These are phyloP conservation scores for Quiscalus mexicanus DNA, from an alignment of 2,113 vertebrate genomes.

Conservation along the genomic window DNA sequence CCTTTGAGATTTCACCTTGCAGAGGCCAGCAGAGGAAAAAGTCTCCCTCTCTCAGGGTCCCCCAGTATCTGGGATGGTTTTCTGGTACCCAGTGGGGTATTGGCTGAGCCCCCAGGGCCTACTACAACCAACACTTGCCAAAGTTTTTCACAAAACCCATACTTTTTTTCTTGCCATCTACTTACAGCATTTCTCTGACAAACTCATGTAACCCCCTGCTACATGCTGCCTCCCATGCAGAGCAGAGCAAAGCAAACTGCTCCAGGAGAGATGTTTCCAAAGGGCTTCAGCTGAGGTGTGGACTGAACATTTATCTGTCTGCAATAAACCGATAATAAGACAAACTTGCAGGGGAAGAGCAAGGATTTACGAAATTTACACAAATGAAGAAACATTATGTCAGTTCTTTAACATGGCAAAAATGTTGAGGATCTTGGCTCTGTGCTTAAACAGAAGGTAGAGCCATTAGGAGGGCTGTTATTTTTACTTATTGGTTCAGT, in stretches of 20 bases:
- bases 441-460: conserved; percentile 10
- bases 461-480: conserved; percentile 19
- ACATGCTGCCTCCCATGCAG: rapidly evolving
- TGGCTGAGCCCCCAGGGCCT: background rate
- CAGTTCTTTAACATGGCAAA: background rate
- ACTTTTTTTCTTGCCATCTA: background rate
- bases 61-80: background rate
- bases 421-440: background rate
- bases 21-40: background rate
- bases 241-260: background rate
- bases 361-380: background rate
- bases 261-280: background rate
- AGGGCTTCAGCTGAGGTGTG: background rate
- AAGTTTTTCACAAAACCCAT: background rate
- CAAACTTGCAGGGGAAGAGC: background rate
- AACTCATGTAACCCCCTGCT: background rate
- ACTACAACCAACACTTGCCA: background rate
- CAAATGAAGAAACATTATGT: background rate
- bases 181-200: background rate
- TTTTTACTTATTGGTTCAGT: conserved; percentile 32
- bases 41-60: background rate
- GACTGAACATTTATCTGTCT: background rate
- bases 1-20: background rate
- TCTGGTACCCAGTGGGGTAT: background rate
- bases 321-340: background rate